Evolutionary conservation across 2,888 invertebrate genomes (phyloP).

Genomic region (Coleophora flavipennella): DNA sequence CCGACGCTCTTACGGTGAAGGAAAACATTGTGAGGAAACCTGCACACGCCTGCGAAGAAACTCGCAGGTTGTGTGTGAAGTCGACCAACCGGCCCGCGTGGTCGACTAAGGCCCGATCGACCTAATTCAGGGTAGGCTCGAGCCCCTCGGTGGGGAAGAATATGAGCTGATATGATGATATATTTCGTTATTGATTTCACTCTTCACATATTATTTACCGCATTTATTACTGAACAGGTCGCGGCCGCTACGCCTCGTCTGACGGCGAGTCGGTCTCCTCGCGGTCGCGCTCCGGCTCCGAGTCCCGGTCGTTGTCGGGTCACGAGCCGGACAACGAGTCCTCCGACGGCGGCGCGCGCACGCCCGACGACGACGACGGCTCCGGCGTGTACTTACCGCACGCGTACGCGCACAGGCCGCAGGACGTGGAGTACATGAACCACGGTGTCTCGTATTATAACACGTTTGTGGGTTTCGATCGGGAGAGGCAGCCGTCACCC

Average conservation of each 20-base stretch:
- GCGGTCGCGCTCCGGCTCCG: constrained; percentile 61
- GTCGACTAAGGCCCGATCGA: too few species aligned
- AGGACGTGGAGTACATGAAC: constrained; percentile 64
- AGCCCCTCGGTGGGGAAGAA: too few species aligned
- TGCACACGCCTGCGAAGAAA: too few species aligned
- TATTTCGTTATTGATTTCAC: too few species aligned
- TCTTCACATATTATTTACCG: too few species aligned
- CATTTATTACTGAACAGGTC: constrained; percentile 69
- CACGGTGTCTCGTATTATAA: constrained; percentile 72
- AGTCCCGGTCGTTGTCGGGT: constrained; percentile 80
- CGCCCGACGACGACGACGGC: constrained; percentile 79
- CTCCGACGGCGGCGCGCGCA: constrained; percentile 79
- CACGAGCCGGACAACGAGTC: constrained; percentile 85
- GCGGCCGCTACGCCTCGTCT: constrained; percentile 77
- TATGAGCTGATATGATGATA: too few species aligned
- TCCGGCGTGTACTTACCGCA: constrained; percentile 77
- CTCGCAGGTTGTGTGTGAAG: too few species aligned
- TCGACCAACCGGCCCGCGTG: too few species aligned
- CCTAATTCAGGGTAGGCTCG: too few species aligned
- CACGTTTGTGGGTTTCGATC: constrained; percentile 72
- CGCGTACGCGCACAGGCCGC: constrained; percentile 62
- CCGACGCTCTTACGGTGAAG: too few species aligned
- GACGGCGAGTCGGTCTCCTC: constrained; percentile 80
- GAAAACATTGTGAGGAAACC: too few species aligned
- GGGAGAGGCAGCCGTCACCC: constrained; percentile 57